These are phyloP conservation scores for Nasonia longicornis DNA, from an alignment of 1,140 invertebrate species.

Conservation along the genomic window DNA sequence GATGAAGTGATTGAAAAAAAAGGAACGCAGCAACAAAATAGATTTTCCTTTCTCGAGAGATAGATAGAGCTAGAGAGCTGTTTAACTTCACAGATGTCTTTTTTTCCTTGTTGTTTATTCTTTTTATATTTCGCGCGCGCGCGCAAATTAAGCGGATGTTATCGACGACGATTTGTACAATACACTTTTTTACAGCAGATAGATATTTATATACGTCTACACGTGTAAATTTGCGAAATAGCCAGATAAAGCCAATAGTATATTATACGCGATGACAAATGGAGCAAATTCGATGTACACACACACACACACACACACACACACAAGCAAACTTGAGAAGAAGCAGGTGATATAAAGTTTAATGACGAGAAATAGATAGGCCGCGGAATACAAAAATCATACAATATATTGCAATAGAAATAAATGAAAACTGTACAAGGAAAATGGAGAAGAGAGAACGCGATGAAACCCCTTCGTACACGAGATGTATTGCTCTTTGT, in stretches of 20 bases:
- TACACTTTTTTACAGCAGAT: slow-evolving; percentile 39
- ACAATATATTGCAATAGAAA: slow-evolving; percentile 29
- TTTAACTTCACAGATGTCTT: slow-evolving; percentile 32
- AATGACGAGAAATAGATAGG: slow-evolving; percentile 9
- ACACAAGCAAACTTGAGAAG: too few species aligned
- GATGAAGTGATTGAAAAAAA: slow-evolving; percentile 8
- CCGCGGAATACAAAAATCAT: slow-evolving; percentile 11
- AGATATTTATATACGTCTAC: slow-evolving; percentile 22
- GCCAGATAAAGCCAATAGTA: slow-evolving; percentile 36
- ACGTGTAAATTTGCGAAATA: slow-evolving; percentile 16
- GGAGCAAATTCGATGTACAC: slow-evolving; percentile 14
- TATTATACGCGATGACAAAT: background rate
- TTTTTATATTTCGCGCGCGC: slow-evolving; percentile 23
- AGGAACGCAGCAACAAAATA: slow-evolving; percentile 3
- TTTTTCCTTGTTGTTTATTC: slow-evolving; percentile 39
- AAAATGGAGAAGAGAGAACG: slow-evolving; percentile 15
- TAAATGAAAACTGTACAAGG: background rate
- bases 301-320: background rate
- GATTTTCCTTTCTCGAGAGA: background rate
- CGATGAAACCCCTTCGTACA: slow-evolving; percentile 41
- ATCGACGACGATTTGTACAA: slow-evolving; percentile 31
- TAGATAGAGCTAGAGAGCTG: background rate
- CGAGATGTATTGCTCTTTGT: slow-evolving; percentile 18
- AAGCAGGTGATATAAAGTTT: slow-evolving; percentile 8
- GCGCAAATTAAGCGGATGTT: slow-evolving; percentile 22